Conservation (phyloP, 2,888 invertebrate species). For the Ferrisia virgata region DNA sequence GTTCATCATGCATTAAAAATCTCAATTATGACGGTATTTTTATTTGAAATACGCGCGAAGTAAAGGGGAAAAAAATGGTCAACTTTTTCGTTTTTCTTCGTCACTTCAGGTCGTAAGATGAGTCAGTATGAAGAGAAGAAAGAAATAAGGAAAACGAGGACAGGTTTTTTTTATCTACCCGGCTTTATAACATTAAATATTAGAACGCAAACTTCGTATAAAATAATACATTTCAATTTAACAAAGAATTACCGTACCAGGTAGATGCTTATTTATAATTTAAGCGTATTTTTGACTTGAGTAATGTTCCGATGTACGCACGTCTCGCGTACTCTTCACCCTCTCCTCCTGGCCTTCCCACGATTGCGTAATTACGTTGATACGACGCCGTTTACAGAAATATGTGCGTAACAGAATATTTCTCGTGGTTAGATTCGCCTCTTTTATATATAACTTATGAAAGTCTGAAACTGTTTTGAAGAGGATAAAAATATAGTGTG, state of each 20-base stretch:
- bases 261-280: conserved; percentile 27
- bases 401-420: neutral
- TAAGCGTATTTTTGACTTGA: conserved; percentile 9
- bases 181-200: conserved; percentile 8
- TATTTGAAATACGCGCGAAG: neutral
- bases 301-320: conserved; percentile 8
- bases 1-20: conserved; percentile 16
- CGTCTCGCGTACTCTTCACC: neutral
- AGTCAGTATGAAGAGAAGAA: neutral
- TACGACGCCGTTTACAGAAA: neutral
- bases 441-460: neutral
- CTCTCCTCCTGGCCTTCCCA: neutral
- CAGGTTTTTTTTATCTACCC: neutral
- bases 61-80: neutral
- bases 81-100: neutral
- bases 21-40: conserved; percentile 8
- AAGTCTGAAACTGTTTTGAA: neutral
- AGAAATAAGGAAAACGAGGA: neutral
- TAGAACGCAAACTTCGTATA: conserved; percentile 1
- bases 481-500: neutral
- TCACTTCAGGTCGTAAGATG: neutral
- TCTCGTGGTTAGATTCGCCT: neutral
- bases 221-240: conserved; percentile 30
- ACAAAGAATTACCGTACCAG: conserved; percentile 19
- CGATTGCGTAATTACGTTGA: neutral